A percentile compares a stretch with the other conserved stretches of the same genome.
These are phyloP conservation scores for Yoshiicerus persimilis DNA, from an alignment of 1,140 invertebrate species.

Conservation along the genomic window DNA sequence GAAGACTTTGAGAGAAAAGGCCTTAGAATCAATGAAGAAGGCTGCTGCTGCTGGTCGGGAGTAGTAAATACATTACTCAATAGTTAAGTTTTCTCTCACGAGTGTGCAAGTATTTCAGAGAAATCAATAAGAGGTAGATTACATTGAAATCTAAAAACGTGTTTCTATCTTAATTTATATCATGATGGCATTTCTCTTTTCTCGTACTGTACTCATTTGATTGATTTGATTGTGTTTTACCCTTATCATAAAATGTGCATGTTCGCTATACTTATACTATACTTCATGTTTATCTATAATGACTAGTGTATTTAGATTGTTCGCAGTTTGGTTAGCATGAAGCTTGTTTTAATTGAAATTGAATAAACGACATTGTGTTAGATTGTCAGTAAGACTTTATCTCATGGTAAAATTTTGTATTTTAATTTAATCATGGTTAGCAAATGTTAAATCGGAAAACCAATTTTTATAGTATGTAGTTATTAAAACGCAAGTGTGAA, in stretches of 20 bases:
- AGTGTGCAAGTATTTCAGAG: not conserved
- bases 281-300: not conserved
- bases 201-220: no score
- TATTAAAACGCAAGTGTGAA: not conserved
- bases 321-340: not conserved
- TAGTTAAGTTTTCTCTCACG: not conserved
- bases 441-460: not conserved
- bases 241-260: no score
- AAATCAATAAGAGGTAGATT: not conserved
- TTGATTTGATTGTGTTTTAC: no score
- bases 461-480: not conserved
- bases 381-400: no score
- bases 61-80: not conserved
- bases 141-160: not conserved
- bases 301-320: not conserved
- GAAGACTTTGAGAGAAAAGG: constrained; percentile 82
- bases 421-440: not conserved
- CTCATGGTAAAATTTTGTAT: no score
- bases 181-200: no score
- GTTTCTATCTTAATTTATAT: not conserved
- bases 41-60: not conserved
- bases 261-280: no score
- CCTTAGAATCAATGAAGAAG: constrained; percentile 72
- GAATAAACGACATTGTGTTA: not conserved
- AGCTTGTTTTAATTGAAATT: not conserved